Base-by-base conservation (phyloP, 2,888 invertebrate genomes). In the Steinernema hermaphroditum region DNA sequence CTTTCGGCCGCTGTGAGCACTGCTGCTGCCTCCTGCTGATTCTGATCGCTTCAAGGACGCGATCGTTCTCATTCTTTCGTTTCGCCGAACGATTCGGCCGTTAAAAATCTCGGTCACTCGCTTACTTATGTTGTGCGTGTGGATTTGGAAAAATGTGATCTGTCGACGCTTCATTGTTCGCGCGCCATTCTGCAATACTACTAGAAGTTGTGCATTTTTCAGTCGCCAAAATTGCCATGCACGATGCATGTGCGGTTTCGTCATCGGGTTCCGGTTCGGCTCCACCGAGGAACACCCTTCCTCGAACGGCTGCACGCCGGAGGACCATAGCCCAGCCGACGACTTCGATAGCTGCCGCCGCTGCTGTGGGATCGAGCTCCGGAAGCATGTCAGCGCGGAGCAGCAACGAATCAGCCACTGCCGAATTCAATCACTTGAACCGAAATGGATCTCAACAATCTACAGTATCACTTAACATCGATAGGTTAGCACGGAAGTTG, bases 241-340 rank as follows among this genome's bases (percentile, higher is more conserved):
- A 54, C 16, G 54, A 54, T 54, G 54, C 54, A 54, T 54, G 54
- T 54, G 24, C 54, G 54, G 54, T 27, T 24, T 27, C 54, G 22
- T 24, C 54, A 2, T 24, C 54, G 22, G 27, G n/a, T 54, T 54
- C 54, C 27, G 54, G 54, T 6, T 4, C 27, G 27, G 16, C 14
- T 9, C 22, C 54, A 16, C 27, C 54, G 27, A 54, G 54, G 22
- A 46, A 46, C 46, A 54, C 54, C 9, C 19, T 54, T 6, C 54
- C 54, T 24, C 54, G 54, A 12, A 24, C 54, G 27, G 22, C 54
- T 2, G n/a, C 54, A 4, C 14, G 54, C 6, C 22, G 54, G 12
- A 9, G 54, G 27, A 54, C 54, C 27, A 54, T 54, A 19, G 54
- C 54, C 2, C 54, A 54, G 54, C 54, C 54, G 22, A 54, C 54